Conservation (phyloP, 2,888 invertebrate genomes). For the Microplitis manilae region DNA sequence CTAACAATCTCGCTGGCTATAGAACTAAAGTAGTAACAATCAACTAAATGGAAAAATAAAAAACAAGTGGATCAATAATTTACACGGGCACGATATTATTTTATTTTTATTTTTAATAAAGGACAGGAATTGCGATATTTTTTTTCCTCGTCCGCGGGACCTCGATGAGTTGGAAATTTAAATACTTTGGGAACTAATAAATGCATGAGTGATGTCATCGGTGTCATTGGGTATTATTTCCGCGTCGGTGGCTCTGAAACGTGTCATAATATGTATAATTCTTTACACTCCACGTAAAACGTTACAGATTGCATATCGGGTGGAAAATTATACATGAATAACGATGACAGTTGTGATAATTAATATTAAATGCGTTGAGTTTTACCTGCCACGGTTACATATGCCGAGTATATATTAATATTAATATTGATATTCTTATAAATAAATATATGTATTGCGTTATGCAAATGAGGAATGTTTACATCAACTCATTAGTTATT, state of each 20-base stretch:
- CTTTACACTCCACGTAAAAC: slow-evolving; percentile 7
- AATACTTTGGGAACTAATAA: not conserved
- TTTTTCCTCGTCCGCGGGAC: too few relatives aligned
- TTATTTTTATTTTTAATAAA: not conserved
- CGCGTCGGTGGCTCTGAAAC: not conserved
- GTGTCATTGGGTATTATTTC: not conserved
- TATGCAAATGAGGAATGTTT: slow-evolving; percentile 27
- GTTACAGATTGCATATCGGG: slow-evolving; percentile 27
- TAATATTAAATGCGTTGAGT: slow-evolving; percentile 25
- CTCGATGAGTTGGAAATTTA: too few relatives aligned
- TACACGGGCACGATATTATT: not conserved
- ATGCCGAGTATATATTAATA: not conserved
- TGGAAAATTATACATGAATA: slow-evolving; percentile 38
- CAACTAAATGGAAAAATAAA: not conserved
- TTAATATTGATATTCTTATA: not conserved
- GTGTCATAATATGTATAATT: slow-evolving; percentile 16
- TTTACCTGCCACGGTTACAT: not conserved
- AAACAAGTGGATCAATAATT: not conserved
- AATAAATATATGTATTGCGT: not conserved
- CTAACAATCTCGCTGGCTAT: slow-evolving; percentile 28
- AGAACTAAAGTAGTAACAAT: not conserved
- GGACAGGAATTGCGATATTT: not conserved
- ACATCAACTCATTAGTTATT: slow-evolving; percentile 25
- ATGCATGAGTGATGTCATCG: not conserved
- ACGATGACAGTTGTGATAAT: slow-evolving; percentile 39